Evolutionary conservation across 2,113 vertebrate species (phyloP).

Genomic region (Gulo gulo): DNA sequence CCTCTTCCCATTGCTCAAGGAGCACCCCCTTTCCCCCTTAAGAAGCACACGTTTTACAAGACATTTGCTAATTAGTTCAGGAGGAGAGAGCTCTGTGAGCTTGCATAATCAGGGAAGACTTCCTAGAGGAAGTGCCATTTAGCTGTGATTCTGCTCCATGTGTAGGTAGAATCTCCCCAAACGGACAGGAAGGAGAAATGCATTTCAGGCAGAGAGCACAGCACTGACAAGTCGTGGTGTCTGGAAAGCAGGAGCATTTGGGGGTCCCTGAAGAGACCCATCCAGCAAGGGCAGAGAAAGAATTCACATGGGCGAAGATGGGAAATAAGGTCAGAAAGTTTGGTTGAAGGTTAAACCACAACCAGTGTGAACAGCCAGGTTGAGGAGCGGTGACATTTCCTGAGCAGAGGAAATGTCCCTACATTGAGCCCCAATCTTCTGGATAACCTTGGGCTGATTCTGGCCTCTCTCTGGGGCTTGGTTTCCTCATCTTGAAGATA

Average conservation of each 20-base stretch:
- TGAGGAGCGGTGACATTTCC: not conserved
- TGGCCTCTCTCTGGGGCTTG: not conserved
- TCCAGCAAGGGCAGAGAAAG: not conserved
- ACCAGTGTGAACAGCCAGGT: not conserved
- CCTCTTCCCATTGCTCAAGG: not conserved
- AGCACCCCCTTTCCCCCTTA: not conserved
- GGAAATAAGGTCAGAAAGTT: slow-evolving; percentile 9
- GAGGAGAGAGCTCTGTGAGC: not conserved
- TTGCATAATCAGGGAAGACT: slow-evolving; percentile 1
- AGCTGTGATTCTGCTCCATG: not conserved
- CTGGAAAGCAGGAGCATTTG: slow-evolving; percentile 8
- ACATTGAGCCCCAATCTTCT: not conserved
- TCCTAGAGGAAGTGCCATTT: not conserved
- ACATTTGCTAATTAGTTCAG: slow-evolving; percentile 8
- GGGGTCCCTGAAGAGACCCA: not conserved
- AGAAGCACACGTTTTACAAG: not conserved
- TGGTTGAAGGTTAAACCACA: not conserved
- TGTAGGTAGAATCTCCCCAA: not conserved
- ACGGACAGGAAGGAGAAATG: not conserved
- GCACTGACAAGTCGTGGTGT: not conserved
- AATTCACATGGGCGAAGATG: not conserved
- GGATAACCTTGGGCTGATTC: not conserved
- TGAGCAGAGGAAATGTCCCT: not conserved
- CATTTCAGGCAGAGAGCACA: not conserved
- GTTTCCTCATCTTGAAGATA: slow-evolving; percentile 35